phyloP scores from a whole-genome alignment of 2,888 invertebrate genomes.

The Rhagonycha lutea region DNA sequence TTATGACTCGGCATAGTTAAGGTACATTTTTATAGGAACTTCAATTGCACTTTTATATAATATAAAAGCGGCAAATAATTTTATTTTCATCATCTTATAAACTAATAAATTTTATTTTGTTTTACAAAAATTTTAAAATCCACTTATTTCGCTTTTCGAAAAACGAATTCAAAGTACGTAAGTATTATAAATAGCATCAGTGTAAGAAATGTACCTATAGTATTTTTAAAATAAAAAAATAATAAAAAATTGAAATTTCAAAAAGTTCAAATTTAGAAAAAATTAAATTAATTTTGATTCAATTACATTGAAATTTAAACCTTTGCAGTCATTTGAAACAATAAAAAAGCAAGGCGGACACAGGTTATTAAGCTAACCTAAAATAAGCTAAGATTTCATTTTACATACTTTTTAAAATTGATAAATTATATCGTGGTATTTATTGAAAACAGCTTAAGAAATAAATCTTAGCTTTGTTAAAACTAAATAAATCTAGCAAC shows the following conservation, averaged over 20 bases:
- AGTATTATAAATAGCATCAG: too few relatives aligned
- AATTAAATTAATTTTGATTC: background rate
- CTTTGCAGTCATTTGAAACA: too few relatives aligned
- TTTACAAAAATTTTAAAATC: background rate
- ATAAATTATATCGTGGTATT: too few relatives aligned
- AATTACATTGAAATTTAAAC: background rate
- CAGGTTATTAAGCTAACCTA: too few relatives aligned
- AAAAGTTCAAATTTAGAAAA: background rate
- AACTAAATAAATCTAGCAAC: too few relatives aligned
- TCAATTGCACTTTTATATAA: background rate
- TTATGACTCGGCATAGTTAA: background rate
- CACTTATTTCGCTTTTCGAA: too few relatives aligned
- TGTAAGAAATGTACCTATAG: background rate
- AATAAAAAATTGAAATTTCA: background rate
- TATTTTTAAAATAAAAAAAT: background rate
- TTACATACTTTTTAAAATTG: too few relatives aligned
- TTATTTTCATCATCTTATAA: background rate
- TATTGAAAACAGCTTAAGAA: too few relatives aligned
- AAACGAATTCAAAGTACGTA: too few relatives aligned
- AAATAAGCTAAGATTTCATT: too few relatives aligned
- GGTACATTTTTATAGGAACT: background rate
- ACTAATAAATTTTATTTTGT: background rate
- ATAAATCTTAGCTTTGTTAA: too few relatives aligned
- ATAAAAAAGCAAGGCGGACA: too few relatives aligned
- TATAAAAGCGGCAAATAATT: background rate